Evolutionary conservation across 2,113 vertebrate genomes (phyloP).

Genomic region (Microtus montanus): DNA sequence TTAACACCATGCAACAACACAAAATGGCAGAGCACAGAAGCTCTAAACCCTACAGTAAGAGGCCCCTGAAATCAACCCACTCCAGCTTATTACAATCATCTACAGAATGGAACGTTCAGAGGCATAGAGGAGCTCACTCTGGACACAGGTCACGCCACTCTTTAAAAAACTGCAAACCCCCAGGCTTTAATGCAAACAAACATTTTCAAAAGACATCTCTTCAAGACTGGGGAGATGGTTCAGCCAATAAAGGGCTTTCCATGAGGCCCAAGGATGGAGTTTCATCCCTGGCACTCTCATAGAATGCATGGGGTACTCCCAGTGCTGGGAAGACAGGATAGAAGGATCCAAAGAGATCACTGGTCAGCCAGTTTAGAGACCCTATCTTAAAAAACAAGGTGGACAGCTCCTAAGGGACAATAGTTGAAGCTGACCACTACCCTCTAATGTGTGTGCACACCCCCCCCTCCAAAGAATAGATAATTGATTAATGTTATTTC

Average conservation of each 20-base stretch:
- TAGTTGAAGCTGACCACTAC: neutral
- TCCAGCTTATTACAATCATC: neutral
- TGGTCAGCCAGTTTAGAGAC: neutral
- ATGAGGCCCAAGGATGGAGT: neutral
- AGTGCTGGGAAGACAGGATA: neutral
- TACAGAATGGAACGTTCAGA: neutral
- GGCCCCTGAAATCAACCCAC: neutral
- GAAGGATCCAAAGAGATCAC: neutral
- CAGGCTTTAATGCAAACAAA: neutral
- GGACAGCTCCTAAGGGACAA: neutral
- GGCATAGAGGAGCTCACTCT: neutral
- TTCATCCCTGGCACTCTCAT: too few relatives aligned
- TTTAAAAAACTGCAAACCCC: slow-evolving; percentile 8
- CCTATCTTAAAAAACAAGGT: neutral
- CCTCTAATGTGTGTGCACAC: neutral
- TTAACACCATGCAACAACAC: neutral
- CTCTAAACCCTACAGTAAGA: neutral
- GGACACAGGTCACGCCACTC: neutral
- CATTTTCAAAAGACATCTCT: neutral
- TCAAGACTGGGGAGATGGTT: too few relatives aligned
- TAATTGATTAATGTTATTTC: neutral
- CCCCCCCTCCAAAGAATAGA: neutral
- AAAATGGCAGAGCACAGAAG: neutral
- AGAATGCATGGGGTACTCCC: neutral
- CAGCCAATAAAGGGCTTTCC: neutral